These are phyloP conservation scores for Spilosoma lubricipeda DNA, from an alignment of 2,888 invertebrate genomes.

Conservation along the genomic window DNA sequence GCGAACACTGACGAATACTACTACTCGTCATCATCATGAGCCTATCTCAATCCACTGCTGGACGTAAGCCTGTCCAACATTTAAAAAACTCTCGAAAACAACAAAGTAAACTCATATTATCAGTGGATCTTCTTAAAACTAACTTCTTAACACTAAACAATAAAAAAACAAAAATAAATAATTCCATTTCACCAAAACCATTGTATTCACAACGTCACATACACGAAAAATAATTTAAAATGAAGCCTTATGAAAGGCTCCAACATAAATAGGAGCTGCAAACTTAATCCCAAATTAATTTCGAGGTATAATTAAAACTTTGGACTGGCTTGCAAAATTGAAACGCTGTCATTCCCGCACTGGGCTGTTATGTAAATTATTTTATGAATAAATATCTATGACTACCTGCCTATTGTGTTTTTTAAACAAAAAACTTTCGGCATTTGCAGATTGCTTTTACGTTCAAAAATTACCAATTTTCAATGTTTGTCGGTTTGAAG, in stretches of 20 bases:
- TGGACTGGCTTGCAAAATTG: slow-evolving; percentile 53
- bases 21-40: no score
- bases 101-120: background rate
- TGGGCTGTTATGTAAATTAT: slow-evolving; percentile 51
- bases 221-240: slow-evolving; percentile 36
- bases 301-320: slow-evolving; percentile 70
- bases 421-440: background rate
- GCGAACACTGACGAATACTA: no score
- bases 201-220: slow-evolving; percentile 24
- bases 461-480: slow-evolving; percentile 10
- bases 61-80: no score
- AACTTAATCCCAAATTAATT: slow-evolving; percentile 68
- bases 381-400: slow-evolving; percentile 46
- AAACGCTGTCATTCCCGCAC: slow-evolving; percentile 56
- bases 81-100: background rate
- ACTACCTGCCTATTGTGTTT: slow-evolving; percentile 26
- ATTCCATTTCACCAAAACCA: background rate
- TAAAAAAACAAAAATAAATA: background rate
- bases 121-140: no score
- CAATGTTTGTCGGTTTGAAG: background rate
- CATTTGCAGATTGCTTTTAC: slow-evolving; percentile 16
- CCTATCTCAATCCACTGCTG: no score
- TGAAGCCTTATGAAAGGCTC: slow-evolving; percentile 29
- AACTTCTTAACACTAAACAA: background rate
- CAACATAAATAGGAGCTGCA: slow-evolving; percentile 35